Evolutionary conservation across 2,113 vertebrate genomes (phyloP).

Genomic region (Nycticebus coucang): DNA sequence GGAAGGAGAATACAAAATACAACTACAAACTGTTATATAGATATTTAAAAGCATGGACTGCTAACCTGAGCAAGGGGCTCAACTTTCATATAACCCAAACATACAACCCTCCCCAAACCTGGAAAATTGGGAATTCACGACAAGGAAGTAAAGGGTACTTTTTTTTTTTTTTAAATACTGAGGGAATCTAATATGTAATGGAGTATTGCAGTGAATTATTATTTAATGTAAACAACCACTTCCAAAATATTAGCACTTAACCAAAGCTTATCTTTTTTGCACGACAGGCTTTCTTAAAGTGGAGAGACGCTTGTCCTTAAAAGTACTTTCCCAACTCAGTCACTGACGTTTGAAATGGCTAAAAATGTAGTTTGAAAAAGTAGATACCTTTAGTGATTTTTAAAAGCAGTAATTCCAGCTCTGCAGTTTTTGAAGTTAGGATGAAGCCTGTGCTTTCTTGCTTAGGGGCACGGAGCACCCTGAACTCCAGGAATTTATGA

Average conservation of each 20-base stretch:
- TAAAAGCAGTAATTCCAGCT: conserved; percentile 13
- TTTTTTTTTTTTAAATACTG: background rate
- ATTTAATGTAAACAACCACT: conserved; percentile 20
- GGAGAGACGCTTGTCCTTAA: background rate
- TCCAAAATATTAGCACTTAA: background rate
- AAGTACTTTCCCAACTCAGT: conserved; percentile 16
- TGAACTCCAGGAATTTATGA: conserved; percentile 67
- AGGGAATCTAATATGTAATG: background rate
- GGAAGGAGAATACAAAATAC: background rate
- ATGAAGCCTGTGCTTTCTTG: conserved; percentile 12
- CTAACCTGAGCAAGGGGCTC: background rate
- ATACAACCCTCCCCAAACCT: background rate
- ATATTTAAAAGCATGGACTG: background rate
- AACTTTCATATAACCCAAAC: background rate
- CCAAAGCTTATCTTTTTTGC: background rate
- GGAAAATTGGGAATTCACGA: background rate
- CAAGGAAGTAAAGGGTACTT: background rate
- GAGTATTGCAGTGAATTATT: background rate
- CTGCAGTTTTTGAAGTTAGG: background rate
- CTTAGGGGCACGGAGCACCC: background rate
- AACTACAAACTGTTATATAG: background rate
- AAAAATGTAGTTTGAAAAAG: conserved; percentile 7
- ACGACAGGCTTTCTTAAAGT: conserved; percentile 18
- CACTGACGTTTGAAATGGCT: background rate
- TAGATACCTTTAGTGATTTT: background rate